Conservation (phyloP, 2,888 invertebrate species). For the Sphaerophoria rueppellii region DNA sequence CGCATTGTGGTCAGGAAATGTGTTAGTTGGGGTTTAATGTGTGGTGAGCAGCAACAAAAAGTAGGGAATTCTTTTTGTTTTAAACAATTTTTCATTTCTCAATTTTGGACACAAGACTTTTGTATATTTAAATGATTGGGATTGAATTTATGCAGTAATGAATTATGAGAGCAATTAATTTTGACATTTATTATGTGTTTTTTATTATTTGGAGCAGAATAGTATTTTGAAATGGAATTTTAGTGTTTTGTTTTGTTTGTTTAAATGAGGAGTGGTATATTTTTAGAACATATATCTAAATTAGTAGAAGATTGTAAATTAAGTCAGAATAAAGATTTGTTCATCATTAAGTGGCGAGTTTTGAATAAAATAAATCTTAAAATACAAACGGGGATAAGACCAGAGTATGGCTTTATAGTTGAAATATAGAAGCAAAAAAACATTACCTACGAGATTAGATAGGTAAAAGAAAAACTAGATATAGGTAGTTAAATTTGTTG, state of each 20-base stretch:
- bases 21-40: not conserved
- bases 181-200: conserved; percentile 38
- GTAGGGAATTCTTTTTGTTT: not conserved
- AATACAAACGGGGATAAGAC: too few species aligned
- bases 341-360: too few species aligned
- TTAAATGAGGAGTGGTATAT: too few species aligned
- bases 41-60: not conserved
- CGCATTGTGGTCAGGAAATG: conserved; percentile 1
- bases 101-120: conserved; percentile 10
- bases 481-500: too few species aligned
- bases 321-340: not conserved
- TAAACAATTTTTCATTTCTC: not conserved
- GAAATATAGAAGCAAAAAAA: too few species aligned
- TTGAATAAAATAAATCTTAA: too few species aligned
- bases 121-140: not conserved
- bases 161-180: conserved; percentile 14
- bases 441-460: too few species aligned
- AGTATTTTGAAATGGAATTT: conserved; percentile 4
- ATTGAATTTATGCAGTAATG: conserved; percentile 10
- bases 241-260: not conserved
- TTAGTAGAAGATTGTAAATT: not conserved
- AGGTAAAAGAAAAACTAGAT: too few species aligned
- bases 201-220: conserved; percentile 20
- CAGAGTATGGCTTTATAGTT: too few species aligned
- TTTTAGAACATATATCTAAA: too few species aligned